Percentiles rank a stretch among this genome's conserved stretches.
These are phyloP conservation scores for Phragmatobia fuliginosa DNA, from an alignment of 2,888 invertebrate genomes.

Conservation along the genomic window DNA sequence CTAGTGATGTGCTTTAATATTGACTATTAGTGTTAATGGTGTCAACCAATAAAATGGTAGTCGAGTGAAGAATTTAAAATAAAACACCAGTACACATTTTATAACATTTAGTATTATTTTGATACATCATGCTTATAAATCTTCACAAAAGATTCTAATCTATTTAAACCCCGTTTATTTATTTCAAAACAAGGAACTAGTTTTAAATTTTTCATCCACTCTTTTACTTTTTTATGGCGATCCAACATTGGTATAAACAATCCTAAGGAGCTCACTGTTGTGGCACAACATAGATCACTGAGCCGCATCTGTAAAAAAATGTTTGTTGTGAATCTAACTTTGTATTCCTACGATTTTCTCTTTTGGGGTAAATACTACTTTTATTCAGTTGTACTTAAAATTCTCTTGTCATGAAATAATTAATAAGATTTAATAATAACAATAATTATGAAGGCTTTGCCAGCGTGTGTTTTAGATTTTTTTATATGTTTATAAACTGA, in stretches of 20 bases:
- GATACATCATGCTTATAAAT: not conserved
- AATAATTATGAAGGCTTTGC: no score
- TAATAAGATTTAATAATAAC: no score
- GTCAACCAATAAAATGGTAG: not conserved
- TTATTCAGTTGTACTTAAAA: no score
- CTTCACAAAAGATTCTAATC: constrained; percentile 56
- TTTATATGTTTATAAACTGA: no score
- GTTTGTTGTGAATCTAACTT: not conserved
- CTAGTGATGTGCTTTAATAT: constrained; percentile 14
- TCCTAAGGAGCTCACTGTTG: constrained; percentile 78
- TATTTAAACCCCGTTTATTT: constrained; percentile 64
- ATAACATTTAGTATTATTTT: not conserved
- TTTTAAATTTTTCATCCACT: constrained; percentile 74
- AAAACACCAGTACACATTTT: not conserved
- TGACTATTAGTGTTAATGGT: no score
- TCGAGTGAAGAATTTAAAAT: not conserved
- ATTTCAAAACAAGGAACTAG: constrained; percentile 63
- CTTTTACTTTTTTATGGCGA: constrained; percentile 63
- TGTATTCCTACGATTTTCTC: not conserved
- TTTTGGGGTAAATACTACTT: not conserved
- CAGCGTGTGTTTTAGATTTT: no score
- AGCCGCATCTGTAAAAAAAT: constrained; percentile 67
- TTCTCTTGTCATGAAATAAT: no score
- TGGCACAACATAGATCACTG: constrained; percentile 74
- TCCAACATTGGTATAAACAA: constrained; percentile 70